Percentiles rank a stretch among this genome's conserved stretches.
Conservation (phyloP, 2,113 vertebrate genomes). For the Tauraco erythrolophus region DNA sequence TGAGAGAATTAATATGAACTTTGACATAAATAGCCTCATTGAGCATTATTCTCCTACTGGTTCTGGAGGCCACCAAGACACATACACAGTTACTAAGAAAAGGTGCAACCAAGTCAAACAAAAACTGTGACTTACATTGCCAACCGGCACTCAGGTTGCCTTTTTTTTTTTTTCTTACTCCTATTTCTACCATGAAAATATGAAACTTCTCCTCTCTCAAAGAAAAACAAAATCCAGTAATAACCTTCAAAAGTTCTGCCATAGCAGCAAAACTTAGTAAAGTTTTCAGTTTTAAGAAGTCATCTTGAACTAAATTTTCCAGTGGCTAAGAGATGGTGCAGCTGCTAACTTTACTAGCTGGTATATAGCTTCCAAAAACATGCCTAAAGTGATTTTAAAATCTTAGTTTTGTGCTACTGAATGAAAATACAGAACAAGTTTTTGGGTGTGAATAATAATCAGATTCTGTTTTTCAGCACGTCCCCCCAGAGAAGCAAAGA, state of each 20-base stretch:
- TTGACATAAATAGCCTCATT: background rate
- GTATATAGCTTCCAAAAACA: background rate
- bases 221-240: background rate
- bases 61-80: background rate
- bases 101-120: background rate
- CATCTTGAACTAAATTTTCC: background rate
- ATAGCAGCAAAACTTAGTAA: background rate
- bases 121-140: background rate
- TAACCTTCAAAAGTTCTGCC: background rate
- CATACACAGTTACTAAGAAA: background rate
- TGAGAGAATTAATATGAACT: background rate
- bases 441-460: background rate
- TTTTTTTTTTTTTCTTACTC: background rate
- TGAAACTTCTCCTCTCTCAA: background rate
- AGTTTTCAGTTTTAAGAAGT: background rate
- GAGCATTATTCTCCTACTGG: background rate
- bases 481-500: background rate
- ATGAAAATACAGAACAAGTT: background rate
- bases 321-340: background rate
- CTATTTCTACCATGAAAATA: background rate
- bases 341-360: background rate
- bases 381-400: background rate
- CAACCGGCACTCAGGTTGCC: background rate
- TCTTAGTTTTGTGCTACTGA: background rate
- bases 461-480: background rate